A percentile compares a stretch with the other conserved stretches of the same genome.
Evolutionary conservation across 2,797 vertebrate species (phyloP).

Genomic region (Darevskia nairensis): DNA sequence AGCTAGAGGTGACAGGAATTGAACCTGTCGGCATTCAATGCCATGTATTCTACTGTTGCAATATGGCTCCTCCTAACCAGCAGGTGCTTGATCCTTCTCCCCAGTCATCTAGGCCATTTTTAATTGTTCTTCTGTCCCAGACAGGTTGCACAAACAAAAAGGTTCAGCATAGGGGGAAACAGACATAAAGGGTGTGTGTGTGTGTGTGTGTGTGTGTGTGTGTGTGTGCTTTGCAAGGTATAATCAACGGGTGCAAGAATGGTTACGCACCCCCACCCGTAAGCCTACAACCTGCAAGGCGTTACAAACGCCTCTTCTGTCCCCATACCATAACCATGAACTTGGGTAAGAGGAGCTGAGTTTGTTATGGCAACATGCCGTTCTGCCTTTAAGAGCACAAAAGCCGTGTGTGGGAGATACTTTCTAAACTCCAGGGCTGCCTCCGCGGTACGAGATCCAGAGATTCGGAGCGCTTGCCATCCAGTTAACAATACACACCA

Average conservation of each 20-base stretch:
- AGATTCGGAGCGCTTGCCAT: constrained; percentile 61
- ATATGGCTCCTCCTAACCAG: background rate
- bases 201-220: no score
- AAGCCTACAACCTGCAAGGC: background rate
- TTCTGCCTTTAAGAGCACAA: constrained; percentile 40
- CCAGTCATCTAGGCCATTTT: background rate
- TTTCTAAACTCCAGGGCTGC: constrained; percentile 58
- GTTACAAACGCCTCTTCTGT: background rate
- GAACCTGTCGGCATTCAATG: no score
- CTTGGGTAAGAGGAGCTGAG: background rate
- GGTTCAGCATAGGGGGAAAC: background rate
- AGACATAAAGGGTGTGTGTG: no score
- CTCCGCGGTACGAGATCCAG: constrained; percentile 48
- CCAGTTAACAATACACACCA: constrained; percentile 48
- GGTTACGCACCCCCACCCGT: no score
- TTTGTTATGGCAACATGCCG: background rate
- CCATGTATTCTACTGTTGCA: background rate
- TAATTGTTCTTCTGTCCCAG: background rate
- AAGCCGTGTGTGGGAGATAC: constrained; percentile 66
- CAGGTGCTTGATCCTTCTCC: no score
- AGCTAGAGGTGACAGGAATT: background rate
- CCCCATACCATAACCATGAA: background rate
- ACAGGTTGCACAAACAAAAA: background rate
- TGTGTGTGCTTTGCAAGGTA: background rate
- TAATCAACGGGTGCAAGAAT: background rate